Evolutionary conservation across 92 coral and sea anemone species (phyloP), one percentile per base, ranked within the genome.

Genomic region (Phenganax stokvisi): DNA sequence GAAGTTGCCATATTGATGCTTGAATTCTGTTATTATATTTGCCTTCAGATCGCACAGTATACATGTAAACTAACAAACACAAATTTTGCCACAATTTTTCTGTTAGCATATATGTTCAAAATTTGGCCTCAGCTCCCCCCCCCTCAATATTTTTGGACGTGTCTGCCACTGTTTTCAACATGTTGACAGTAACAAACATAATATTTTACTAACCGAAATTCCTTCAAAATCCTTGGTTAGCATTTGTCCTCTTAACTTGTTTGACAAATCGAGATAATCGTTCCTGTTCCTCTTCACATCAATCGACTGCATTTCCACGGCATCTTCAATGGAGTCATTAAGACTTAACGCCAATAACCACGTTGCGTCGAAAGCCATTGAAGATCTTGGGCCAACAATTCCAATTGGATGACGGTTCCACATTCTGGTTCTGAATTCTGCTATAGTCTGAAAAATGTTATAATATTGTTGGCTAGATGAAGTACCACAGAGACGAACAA

Each of bases 331-430:
- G 2, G 83, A 79, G 44, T 37, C 74, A 65, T 79, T 79, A 37
- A 79, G 57, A 20, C 72, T 79, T 53, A 79, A 51, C 20, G 83
- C 83, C 54, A 79, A 16, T 8, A 79, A 62, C 83, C 83, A 79
- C 3, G 63, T 44, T 12, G 83, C 65, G 29, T 79, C 83, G 83
- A 79, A 79, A 25, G 83, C 83, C 27, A 79, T 31, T 27, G 83
- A 79, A 11, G 81, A 58, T 58, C 70, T 54, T 1, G 9, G 8
- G 27, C n/a, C 67, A 25, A 17, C 12, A 3, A 1, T 69, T 12
- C n/a, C n/a, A 0, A 0, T 9, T 3, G 66, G 51, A 75, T 56
- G 54, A 56, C 65, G 65, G 6, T 13, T 12, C 6, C 54, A 31
- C 80, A 75, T 75, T 20, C 51, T 58, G 0, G 17, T 77, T 29